phyloP scores from a whole-genome alignment of 2,888 invertebrate genomes.

The Mallateleia sp. region DNA sequence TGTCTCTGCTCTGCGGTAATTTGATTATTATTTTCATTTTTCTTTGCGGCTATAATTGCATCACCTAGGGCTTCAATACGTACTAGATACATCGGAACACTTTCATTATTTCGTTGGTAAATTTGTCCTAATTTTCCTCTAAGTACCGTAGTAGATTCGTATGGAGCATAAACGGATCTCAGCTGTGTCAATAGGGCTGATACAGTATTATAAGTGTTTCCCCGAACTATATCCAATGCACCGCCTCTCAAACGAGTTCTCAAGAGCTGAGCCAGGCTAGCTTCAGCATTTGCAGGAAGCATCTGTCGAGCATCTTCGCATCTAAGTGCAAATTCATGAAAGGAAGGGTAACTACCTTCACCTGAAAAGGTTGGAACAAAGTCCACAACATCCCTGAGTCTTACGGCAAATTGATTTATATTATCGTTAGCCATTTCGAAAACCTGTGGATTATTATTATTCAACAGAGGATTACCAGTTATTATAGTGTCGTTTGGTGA shows the following conservation, averaged over 20 bases:
- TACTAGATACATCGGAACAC: neutral
- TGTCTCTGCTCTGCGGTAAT: neutral
- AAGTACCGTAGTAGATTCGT: neutral
- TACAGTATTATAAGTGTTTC: neutral
- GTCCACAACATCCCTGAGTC: neutral
- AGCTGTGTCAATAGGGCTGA: neutral
- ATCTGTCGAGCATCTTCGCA: slow-evolving; percentile 1
- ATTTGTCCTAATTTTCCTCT: neutral
- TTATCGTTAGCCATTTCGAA: neutral
- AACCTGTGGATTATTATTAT: neutral
- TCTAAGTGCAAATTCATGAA: neutral
- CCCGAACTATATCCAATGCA: neutral
- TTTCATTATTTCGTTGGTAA: neutral
- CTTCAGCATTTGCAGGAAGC: neutral
- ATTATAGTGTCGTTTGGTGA: too few relatives aligned
- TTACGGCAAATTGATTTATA: neutral
- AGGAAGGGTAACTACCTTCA: neutral
- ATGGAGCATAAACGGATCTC: neutral
- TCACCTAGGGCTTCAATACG: neutral
- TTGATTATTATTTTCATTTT: neutral
- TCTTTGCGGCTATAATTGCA: neutral
- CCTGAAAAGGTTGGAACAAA: neutral
- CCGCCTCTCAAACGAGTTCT: neutral
- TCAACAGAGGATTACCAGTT: neutral
- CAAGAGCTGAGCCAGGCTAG: neutral